These are phyloP conservation scores for Eulemur macaco DNA, from an alignment of 2,113 vertebrate species.

Conservation along the genomic window DNA sequence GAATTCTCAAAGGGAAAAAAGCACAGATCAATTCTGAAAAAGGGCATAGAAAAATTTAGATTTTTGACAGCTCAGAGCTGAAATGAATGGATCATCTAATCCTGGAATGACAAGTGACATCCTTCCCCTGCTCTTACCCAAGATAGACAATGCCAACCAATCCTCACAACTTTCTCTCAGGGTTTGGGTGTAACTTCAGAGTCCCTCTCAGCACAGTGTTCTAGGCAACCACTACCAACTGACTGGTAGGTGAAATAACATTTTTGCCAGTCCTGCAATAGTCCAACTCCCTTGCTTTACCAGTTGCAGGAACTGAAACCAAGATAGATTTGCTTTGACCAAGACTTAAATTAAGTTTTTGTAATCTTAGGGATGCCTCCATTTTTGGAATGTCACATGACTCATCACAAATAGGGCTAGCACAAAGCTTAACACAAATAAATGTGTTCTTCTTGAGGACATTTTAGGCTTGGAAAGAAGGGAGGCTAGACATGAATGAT, in stretches of 20 bases:
- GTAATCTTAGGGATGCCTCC: background rate
- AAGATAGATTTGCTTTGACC: background rate
- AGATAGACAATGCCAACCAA: background rate
- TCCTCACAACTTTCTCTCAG: background rate
- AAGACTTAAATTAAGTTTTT: background rate
- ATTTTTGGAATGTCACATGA: background rate
- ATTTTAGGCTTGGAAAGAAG: background rate
- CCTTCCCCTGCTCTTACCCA: background rate
- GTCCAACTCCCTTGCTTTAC: background rate
- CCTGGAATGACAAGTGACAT: background rate
- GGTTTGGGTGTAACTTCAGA: background rate
- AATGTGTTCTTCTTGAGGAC: background rate
- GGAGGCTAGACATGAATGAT: background rate
- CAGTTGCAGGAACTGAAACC: background rate
- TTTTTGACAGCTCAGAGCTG: background rate
- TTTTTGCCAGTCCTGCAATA: background rate
- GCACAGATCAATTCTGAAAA: background rate
- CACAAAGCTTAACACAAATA: background rate
- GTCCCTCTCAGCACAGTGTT: background rate
- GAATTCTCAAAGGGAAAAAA: background rate
- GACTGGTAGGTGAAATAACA: background rate
- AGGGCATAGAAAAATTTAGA: background rate
- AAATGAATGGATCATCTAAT: background rate
- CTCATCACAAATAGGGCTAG: background rate
- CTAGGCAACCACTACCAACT: background rate